These are phyloP conservation scores for Coenonympha arcania DNA, from an alignment of 2,888 invertebrate genomes.

Conservation along the genomic window DNA sequence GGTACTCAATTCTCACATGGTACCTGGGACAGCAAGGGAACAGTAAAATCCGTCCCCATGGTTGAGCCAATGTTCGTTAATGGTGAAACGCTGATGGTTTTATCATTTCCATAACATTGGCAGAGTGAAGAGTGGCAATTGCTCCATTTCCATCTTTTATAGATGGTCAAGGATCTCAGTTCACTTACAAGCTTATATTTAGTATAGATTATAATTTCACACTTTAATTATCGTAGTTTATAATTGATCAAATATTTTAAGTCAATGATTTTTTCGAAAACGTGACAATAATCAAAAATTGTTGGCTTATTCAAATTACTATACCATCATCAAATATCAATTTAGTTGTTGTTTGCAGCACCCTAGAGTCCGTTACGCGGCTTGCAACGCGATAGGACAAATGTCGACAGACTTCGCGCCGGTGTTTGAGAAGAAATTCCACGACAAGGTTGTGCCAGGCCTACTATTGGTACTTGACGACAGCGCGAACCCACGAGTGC, in stretches of 20 bases:
- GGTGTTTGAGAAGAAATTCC: constrained; percentile 97
- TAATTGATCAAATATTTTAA: too few species aligned
- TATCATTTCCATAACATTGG: constrained; percentile 72
- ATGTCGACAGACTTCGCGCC: constrained; percentile 99
- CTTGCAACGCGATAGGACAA: constrained; percentile 98
- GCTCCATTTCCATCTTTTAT: constrained; percentile 58
- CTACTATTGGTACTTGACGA: constrained; percentile 91
- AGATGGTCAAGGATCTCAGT: constrained; percentile 64
- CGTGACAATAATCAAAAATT: too few species aligned
- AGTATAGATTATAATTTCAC: background rate
- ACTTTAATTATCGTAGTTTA: too few species aligned
- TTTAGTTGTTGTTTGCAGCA: constrained; percentile 71
- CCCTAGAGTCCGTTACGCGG: constrained; percentile 94
- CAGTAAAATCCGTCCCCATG: background rate
- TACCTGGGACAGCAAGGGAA: too few species aligned
- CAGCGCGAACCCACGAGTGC: constrained; percentile 92
- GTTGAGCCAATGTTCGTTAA: constrained; percentile 68
- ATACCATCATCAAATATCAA: too few species aligned
- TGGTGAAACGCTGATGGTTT: constrained; percentile 48
- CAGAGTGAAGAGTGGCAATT: constrained; percentile 59
- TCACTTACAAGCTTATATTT: constrained; percentile 46
- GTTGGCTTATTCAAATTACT: too few species aligned
- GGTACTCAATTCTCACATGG: too few species aligned
- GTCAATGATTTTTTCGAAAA: too few species aligned
- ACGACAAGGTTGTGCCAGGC: constrained; percentile 94